Percentiles rank a stretch among this genome's conserved stretches.
phyloP scores from a whole-genome alignment of 2,888 invertebrate genomes.

The Alsophila aescularia region DNA sequence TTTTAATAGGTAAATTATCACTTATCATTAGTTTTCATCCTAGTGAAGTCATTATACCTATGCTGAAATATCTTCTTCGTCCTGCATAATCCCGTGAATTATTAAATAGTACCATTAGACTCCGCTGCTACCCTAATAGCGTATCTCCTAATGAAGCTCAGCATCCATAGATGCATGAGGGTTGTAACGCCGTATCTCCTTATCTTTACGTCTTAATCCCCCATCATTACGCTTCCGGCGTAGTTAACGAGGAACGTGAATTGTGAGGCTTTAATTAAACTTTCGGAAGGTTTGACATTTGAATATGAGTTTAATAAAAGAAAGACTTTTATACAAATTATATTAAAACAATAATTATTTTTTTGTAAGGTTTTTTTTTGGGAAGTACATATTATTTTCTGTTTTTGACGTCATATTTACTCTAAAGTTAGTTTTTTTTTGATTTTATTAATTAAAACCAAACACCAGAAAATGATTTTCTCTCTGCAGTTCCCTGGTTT shows the following conservation, averaged over 20 bases:
- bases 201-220: slow-evolving; percentile 79
- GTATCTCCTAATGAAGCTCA: slow-evolving; percentile 68
- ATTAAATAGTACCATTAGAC: slow-evolving; percentile 21
- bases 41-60: neutral
- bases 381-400: too few species aligned
- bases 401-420: too few species aligned
- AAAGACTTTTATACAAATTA: neutral
- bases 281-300: neutral
- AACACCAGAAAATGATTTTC: too few species aligned
- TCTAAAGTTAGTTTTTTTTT: too few species aligned
- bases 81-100: slow-evolving; percentile 9
- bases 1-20: too few species aligned
- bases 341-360: too few species aligned
- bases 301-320: neutral
- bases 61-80: neutral
- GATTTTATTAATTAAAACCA: too few species aligned
- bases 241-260: slow-evolving; percentile 29
- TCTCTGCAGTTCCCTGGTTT: too few species aligned
- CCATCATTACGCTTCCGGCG: slow-evolving; percentile 57
- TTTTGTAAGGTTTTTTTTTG: too few species aligned
- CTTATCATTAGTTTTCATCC: neutral
- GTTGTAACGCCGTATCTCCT: slow-evolving; percentile 59
- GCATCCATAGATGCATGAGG: slow-evolving; percentile 55
- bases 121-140: slow-evolving; percentile 39
- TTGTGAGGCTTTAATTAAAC: slow-evolving; percentile 9